A percentile compares a stretch with the other conserved stretches of the same genome.
Evolutionary conservation across 2,797 vertebrate species (phyloP).

Genomic region (Mastacembelus armatus): DNA sequence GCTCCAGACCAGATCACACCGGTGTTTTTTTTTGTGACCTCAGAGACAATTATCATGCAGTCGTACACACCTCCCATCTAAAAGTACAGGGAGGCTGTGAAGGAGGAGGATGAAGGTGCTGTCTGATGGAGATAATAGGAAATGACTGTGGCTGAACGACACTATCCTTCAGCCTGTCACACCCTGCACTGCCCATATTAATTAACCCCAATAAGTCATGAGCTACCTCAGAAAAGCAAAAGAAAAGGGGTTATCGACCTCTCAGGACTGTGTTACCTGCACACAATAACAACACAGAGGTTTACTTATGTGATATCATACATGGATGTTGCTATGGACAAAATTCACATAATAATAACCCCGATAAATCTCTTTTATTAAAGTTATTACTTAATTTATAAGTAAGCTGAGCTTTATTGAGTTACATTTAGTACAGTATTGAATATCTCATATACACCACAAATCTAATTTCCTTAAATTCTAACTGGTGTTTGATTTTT

Average conservation of each 20-base stretch:
- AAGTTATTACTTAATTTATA: too few species aligned
- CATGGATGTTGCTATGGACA: not conserved
- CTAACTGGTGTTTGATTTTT: not conserved
- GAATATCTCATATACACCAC: too few species aligned
- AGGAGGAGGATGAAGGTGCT: constrained; percentile 50
- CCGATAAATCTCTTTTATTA: too few species aligned
- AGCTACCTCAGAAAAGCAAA: too few species aligned
- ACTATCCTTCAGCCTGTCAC: constrained; percentile 68
- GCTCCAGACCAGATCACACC: not conserved
- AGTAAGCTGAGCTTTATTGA: too few species aligned
- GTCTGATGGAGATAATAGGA: constrained; percentile 66
- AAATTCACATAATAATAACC: not conserved
- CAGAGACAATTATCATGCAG: constrained; percentile 26
- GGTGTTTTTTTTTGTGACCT: constrained; percentile 16
- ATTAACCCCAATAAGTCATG: constrained; percentile 54
- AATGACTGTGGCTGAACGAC: constrained; percentile 54
- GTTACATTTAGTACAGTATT: too few species aligned
- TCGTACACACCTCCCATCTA: constrained; percentile 21
- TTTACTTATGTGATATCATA: not conserved
- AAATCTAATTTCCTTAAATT: constrained; percentile 5
- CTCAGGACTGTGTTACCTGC: not conserved
- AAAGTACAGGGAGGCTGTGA: constrained; percentile 17
- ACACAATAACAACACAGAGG: not conserved
- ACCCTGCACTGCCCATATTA: constrained; percentile 58
- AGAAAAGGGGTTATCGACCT: constrained; percentile 4